phyloP scores from a whole-genome alignment of 2,113 vertebrate species.

The Enhydra lutris region DNA sequence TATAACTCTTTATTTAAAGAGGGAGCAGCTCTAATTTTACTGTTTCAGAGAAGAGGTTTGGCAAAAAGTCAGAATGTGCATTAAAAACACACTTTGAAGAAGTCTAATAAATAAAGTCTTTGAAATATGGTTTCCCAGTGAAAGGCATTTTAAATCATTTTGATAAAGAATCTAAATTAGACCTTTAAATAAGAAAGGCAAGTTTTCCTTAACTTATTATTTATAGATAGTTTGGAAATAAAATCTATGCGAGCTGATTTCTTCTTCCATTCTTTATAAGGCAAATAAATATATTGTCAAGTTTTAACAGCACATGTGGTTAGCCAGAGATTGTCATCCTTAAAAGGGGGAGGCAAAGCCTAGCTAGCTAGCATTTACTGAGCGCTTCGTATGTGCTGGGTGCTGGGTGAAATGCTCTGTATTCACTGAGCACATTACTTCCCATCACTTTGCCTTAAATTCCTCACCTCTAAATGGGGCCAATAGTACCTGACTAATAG shows the following conservation, averaged over 20 bases:
- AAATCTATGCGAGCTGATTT: constrained; percentile 67
- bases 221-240: constrained; percentile 84
- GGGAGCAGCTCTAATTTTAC: constrained; percentile 71
- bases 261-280: constrained; percentile 57
- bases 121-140: constrained; percentile 86
- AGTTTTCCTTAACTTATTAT: constrained; percentile 82
- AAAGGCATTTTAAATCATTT: constrained; percentile 88
- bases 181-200: constrained; percentile 79
- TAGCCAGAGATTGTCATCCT: background rate
- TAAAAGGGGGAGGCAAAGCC: background rate
- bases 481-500: background rate
- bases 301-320: constrained; percentile 32
- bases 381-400: background rate
- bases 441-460: background rate
- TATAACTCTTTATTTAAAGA: constrained; percentile 80
- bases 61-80: constrained; percentile 88
- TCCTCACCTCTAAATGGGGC: background rate
- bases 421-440: background rate
- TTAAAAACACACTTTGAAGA: constrained; percentile 87
- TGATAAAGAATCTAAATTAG: constrained; percentile 87
- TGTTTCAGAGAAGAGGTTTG: constrained; percentile 82
- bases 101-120: constrained; percentile 86
- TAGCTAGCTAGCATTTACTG: background rate
- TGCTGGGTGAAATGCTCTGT: background rate
- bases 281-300: background rate